Percentiles rank a stretch among this genome's conserved stretches.
Conservation (phyloP, 1,140 invertebrate species). For the Rhizoglyphus robini region DNA sequence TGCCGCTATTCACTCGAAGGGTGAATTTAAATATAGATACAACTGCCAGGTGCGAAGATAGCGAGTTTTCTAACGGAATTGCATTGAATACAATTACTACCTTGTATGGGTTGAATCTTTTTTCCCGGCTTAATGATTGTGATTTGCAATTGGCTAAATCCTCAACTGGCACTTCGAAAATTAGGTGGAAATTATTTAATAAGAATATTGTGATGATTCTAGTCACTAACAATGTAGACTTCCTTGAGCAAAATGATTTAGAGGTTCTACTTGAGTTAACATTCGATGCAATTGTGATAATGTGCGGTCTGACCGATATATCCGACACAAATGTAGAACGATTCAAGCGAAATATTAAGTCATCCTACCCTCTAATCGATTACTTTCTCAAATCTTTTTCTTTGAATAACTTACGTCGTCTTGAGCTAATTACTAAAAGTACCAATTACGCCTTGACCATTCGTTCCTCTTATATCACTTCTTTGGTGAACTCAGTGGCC, state of each 20-base stretch:
- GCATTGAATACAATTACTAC: neutral
- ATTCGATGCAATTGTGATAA: constrained; percentile 14
- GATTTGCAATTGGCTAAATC: neutral
- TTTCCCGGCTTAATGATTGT: constrained; percentile 20
- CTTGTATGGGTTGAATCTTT: constrained; percentile 18
- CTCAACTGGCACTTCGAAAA: neutral
- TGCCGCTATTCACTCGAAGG: constrained; percentile 19
- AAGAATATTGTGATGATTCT: constrained; percentile 18
- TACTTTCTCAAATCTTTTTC: constrained; percentile 15
- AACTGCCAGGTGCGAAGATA: too few species aligned
- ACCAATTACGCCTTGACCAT: neutral
- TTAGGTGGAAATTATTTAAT: constrained; percentile 19
- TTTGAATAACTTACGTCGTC: neutral
- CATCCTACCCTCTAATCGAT: constrained; percentile 18
- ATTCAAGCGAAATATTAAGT: constrained; percentile 16
- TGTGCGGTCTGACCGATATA: constrained; percentile 4
- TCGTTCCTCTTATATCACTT: constrained; percentile 1
- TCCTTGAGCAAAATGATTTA: neutral
- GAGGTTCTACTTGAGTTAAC: constrained; percentile 13
- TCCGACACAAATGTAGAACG: constrained; percentile 11
- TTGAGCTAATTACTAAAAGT: neutral
- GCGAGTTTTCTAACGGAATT: neutral
- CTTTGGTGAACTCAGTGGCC: neutral
- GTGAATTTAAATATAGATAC: neutral
- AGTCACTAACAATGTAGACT: neutral